phyloP scores from a whole-genome alignment of 2,113 vertebrate genomes.

The Chauna torquata region DNA sequence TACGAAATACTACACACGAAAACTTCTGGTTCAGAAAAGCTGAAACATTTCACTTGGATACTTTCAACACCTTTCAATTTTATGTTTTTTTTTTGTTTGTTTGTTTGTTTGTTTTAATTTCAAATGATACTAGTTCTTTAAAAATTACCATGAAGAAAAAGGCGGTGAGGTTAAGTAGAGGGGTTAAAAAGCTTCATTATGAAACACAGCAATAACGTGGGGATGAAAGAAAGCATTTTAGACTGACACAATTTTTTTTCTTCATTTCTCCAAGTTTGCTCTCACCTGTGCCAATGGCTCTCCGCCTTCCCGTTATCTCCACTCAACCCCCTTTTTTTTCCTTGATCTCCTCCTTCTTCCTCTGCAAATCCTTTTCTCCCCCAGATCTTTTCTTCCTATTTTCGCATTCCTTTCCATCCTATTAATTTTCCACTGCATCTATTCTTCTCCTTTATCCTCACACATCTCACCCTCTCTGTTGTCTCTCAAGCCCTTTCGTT shows the following conservation, averaged over 20 bases:
- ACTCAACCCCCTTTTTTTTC: background rate
- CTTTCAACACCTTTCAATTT: background rate
- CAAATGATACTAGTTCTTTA: background rate
- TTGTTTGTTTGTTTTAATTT: no score
- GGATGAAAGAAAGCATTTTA: background rate
- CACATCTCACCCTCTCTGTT: background rate
- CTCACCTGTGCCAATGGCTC: background rate
- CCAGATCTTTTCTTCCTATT: background rate
- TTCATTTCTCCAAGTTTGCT: background rate
- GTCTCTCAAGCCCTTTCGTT: background rate
- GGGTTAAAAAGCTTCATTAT: background rate
- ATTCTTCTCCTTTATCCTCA: rapidly evolving
- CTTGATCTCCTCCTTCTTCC: background rate
- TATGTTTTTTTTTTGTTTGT: background rate
- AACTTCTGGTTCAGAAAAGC: background rate
- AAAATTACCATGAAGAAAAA: background rate
- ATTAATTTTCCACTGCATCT: background rate
- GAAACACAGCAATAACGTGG: background rate
- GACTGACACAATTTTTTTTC: no score
- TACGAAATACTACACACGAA: background rate
- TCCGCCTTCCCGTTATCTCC: background rate
- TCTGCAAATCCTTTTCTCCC: background rate
- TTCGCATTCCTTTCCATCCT: background rate
- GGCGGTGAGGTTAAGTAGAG: background rate
- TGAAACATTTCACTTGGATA: background rate